Evolutionary conservation across 1,140 invertebrate species (phyloP).

Genomic region (Arctopsyche grandis): DNA sequence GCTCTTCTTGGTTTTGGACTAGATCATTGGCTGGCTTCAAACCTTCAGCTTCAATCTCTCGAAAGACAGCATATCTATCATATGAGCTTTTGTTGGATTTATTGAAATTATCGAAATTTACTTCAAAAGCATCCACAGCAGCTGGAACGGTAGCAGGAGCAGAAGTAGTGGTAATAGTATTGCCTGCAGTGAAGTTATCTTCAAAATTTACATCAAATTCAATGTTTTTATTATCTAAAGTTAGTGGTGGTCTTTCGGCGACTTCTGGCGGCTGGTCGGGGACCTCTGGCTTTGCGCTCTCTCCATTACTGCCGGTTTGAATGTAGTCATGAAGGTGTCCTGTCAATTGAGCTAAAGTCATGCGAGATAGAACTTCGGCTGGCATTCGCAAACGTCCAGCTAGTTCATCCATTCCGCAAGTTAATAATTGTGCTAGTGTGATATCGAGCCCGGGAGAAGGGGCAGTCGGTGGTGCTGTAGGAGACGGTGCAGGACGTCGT

Average conservation of each 20-base stretch:
- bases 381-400: conserved; percentile 80
- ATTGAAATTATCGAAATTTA: conserved; percentile 72
- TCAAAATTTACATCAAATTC: conserved; percentile 68
- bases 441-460: conserved; percentile 70
- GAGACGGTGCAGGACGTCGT: conserved; percentile 55
- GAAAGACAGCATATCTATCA: conserved; percentile 86
- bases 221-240: conserved; percentile 24
- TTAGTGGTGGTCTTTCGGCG: conserved; percentile 33
- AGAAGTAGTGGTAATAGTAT: conserved; percentile 57
- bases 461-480: conserved; percentile 55
- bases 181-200: conserved; percentile 65
- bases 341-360: conserved; percentile 86
- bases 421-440: conserved; percentile 82
- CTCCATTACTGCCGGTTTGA: conserved; percentile 62
- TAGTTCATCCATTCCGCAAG: conserved; percentile 81
- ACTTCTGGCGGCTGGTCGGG: conserved; percentile 55
- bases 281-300: background rate
- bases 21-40: conserved; percentile 65
- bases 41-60: conserved; percentile 82
- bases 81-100: conserved; percentile 62
- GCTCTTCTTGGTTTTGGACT: conserved; percentile 52
- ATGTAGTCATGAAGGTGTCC: conserved; percentile 77
- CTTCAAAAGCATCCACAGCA: conserved; percentile 64
- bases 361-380: conserved; percentile 78
- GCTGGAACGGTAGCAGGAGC: conserved; percentile 57